A percentile compares a stretch with the other conserved stretches of the same genome.
Conservation (phyloP, 2,888 invertebrate species). For the Cephus pulcher region DNA sequence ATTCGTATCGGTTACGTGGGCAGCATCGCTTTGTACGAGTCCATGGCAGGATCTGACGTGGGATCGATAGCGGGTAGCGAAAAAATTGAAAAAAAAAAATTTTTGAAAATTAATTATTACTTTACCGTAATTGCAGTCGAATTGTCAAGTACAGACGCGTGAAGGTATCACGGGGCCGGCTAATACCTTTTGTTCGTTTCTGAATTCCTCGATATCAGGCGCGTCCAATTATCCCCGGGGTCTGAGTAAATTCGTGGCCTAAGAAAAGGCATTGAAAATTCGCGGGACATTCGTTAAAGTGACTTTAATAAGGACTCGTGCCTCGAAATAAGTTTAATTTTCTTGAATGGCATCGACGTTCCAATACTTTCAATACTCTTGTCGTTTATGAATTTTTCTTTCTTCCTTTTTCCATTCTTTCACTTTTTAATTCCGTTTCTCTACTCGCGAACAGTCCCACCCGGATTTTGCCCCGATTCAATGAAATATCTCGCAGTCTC, state of each 20-base stretch:
- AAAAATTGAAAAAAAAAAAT: too few relatives aligned
- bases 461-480: neutral
- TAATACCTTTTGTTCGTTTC: neutral
- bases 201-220: neutral
- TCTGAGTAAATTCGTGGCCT: neutral
- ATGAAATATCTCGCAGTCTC: neutral
- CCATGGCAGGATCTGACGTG: neutral
- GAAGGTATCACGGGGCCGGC: neutral
- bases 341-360: neutral
- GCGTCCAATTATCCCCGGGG: neutral
- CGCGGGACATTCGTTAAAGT: neutral
- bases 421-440: neutral
- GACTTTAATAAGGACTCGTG: neutral
- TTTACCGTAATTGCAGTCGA: neutral
- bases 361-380: neutral
- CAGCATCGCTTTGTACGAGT: neutral
- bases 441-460: neutral
- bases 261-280: neutral
- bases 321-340: neutral
- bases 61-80: neutral
- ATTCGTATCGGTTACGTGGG: neutral
- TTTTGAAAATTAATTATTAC: neutral
- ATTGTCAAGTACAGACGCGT: neutral
- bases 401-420: neutral
- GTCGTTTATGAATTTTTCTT: neutral